Evolutionary conservation across 92 coral and sea anemone species (phyloP), one percentile per base, ranked within the genome.

Genomic region (Porites lobata): DNA sequence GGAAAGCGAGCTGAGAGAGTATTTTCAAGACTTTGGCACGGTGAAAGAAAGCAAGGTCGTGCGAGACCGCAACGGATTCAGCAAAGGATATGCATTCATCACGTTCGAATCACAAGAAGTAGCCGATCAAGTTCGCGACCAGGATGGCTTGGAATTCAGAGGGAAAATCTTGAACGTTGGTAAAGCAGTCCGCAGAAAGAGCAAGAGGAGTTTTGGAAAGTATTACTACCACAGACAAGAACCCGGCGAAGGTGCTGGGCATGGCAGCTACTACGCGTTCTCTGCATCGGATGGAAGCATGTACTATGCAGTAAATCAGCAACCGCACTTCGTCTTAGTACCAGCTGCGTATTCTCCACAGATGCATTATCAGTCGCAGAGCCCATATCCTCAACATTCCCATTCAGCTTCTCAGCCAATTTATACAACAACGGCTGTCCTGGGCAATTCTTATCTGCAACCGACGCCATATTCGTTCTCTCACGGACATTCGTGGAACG

Each of bases 51-150:
- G 94, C 81, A 98, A 98, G 82, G 96, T 98, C 75, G 99, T 98
- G 17, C 93, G 94, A 75, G 99, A 98, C 85, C 94, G 96, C 85
- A 94, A 94, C 90, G 99, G 99, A 47, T 92, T 94, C 75, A 96
- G 98, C 90, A 98, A 96, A 79, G 98, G 98, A 13, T 98, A 98
- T 61, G 99, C 98, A 68, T 98, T 98, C 86, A 96, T 98, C 58
- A 98, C 99, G 22, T 98, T 98, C 91, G 99, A 98, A 65, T 94
- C 96, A 32, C 96, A 98, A 89, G 98, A 98, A 54, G 95, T 83
- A 64, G 98, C 95, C 65, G 98, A 98, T 50, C 87, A 86, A 50
- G 91, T 92, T 67, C 95, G 94, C 29, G 96, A 95, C 64, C 94
- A 98, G 57, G 95, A 95, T 61, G 88, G 83, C 79, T 81, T 98